Evolutionary conservation across 2,113 vertebrate species (phyloP).

Genomic region (Montifringilla adamsi): DNA sequence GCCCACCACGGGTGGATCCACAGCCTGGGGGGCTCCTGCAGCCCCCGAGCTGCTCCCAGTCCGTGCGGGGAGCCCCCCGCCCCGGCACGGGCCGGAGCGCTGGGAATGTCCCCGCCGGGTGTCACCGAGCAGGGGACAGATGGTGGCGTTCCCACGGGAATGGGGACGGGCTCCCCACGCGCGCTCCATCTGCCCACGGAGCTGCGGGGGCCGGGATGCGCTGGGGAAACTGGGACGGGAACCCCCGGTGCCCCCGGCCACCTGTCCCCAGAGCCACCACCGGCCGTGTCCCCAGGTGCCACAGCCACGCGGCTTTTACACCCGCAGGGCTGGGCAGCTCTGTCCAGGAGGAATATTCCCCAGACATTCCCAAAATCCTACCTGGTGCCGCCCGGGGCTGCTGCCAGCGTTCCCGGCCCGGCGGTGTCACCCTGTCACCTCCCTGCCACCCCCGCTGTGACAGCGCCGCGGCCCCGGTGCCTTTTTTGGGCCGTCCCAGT

Average conservation of each 20-base stretch:
- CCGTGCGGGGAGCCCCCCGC: neutral
- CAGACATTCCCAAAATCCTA: neutral
- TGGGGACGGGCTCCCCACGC: neutral
- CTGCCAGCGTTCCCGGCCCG: neutral
- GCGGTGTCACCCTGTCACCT: neutral
- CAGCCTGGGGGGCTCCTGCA: neutral
- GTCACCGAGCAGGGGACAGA: neutral
- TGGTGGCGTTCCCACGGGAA: neutral
- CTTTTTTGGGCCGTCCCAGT: neutral
- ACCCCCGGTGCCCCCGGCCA: rapidly evolving
- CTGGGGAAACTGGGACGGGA: neutral
- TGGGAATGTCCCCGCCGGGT: neutral
- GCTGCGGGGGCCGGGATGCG: neutral
- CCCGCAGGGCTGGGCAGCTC: neutral
- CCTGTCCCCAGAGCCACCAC: neutral
- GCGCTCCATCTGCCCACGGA: neutral
- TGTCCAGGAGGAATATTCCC: neutral
- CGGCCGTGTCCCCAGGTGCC: neutral
- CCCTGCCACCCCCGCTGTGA: neutral
- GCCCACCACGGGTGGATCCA: too few species aligned
- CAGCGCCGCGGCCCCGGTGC: neutral
- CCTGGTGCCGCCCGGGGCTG: neutral
- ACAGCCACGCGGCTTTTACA: rapidly evolving
- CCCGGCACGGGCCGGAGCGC: neutral
- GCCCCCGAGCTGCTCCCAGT: neutral